Evolutionary conservation across 2,797 vertebrate species (phyloP).

Genomic region (Basileuterus tristriatus): DNA sequence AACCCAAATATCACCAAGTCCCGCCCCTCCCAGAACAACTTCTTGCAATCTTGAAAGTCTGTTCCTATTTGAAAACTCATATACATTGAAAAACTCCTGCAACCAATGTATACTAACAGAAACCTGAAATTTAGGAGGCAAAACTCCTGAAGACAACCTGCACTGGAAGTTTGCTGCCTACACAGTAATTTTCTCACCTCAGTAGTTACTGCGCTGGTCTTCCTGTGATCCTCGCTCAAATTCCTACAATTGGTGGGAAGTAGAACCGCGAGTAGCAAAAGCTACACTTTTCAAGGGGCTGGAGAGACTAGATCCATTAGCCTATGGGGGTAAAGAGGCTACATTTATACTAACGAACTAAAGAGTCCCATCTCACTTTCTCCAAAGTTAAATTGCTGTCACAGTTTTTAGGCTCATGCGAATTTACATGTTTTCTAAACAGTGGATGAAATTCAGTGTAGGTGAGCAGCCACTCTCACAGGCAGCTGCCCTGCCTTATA

Average conservation of each 20-base stretch:
- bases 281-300: background rate
- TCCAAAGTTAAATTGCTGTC: background rate
- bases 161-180: background rate
- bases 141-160: background rate
- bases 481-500: background rate
- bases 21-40: fast-evolving
- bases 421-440: background rate
- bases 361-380: background rate
- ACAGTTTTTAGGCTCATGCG: background rate
- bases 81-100: background rate
- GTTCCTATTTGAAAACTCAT: background rate
- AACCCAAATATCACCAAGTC: background rate
- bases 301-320: background rate
- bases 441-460: fast-evolving
- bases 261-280: background rate
- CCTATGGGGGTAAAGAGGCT: background rate
- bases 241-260: background rate
- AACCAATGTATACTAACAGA: background rate
- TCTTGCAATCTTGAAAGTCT: background rate
- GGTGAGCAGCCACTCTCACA: background rate
- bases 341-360: background rate
- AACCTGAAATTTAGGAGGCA: background rate
- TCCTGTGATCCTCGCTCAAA: background rate
- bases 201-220: background rate
- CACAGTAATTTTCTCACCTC: background rate